Evolutionary conservation across 2,888 invertebrate species (phyloP), one percentile per base, ranked within the genome.

Genomic region (Drosophila dives): DNA sequence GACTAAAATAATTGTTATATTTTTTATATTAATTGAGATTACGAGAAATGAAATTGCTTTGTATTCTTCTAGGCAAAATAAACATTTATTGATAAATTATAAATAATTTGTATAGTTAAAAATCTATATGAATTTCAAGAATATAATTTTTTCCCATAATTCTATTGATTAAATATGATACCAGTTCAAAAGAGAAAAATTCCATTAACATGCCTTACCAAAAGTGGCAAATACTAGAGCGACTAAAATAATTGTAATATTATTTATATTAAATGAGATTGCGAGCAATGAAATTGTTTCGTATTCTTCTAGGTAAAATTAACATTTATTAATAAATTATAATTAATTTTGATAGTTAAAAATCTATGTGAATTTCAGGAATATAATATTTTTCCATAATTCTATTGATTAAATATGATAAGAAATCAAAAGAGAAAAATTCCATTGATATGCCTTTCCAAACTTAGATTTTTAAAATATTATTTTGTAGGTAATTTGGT

Each of bases 401-500:
- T 38, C 3, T 10, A 38, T 10, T 10, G 17, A 40, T 40, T 3
- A n/a, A 17, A 10, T 17, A 8, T n/a, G 10, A n/a, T 3, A 38
- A 0, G 17, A 17, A 2, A 4, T 40, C 4, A n/a, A 40, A 40
- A n/a, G 17, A 38, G 2, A n/a, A n/a, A 2, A 40, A 0, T n/a
- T n/a, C 2, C n/a, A 2, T 40, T n/a, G 4, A 4, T 3, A 20
- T 20, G 7, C 1, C n/a, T 10, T n/a, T 4, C 4, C 11, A n/a
- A 7, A 15, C 0, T 36, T 15, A 3, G 15, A 36, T 38, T 38
- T 15, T 15, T 3, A 2, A 17, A 2, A 48, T 15, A 7, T 26
- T 17, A 7, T 2, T 51, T 15, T 20, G 58, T 69, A 74, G 88
- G 56, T 50, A 32, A 64, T 68, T 26, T 2, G 2, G 5, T 0